These are phyloP conservation scores for Ethmia dodecea DNA, from an alignment of 2,888 invertebrate genomes.

Conservation along the genomic window DNA sequence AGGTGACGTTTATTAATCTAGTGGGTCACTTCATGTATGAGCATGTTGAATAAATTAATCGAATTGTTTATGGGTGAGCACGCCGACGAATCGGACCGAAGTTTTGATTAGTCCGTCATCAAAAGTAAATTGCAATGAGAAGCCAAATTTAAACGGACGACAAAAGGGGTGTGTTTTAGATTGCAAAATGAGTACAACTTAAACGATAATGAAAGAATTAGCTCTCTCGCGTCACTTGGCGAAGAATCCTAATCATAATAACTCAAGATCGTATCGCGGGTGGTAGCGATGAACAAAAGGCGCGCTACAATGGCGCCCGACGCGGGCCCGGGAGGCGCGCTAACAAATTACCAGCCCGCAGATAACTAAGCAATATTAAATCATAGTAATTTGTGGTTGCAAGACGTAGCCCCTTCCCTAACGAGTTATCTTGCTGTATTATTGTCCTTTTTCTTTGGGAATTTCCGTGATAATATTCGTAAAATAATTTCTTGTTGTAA, in stretches of 20 bases:
- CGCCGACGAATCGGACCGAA: conserved; percentile 26
- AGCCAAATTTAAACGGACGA: not conserved
- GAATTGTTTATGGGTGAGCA: conserved; percentile 34
- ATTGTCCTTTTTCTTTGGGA: conserved; percentile 36
- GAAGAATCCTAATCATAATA: conserved; percentile 77
- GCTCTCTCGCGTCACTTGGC: conserved; percentile 67
- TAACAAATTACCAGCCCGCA: conserved; percentile 74
- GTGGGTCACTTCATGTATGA: conserved; percentile 44
- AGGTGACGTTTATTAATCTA: conserved; percentile 67
- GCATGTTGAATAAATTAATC: conserved; percentile 43
- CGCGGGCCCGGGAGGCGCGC: conserved; percentile 51
- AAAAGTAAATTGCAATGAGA: not conserved
- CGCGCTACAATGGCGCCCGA: conserved; percentile 71
- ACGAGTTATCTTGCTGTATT: conserved; percentile 53
- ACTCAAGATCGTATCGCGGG: conserved; percentile 72
- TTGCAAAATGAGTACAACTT: conserved; percentile 44
- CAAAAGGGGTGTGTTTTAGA: not conserved
- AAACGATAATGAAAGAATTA: conserved; percentile 69
- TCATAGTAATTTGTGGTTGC: conserved; percentile 75
- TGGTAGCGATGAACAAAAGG: conserved; percentile 74
- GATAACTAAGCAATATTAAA: conserved; percentile 78
- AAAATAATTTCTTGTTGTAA: no score
- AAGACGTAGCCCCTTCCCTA: conserved; percentile 58
- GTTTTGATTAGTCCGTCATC: conserved; percentile 3
- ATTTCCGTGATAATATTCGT: conserved; percentile 31